These are phyloP conservation scores for Eudyptes chrysolophus DNA, from an alignment of 2,113 vertebrate genomes.

Conservation along the genomic window DNA sequence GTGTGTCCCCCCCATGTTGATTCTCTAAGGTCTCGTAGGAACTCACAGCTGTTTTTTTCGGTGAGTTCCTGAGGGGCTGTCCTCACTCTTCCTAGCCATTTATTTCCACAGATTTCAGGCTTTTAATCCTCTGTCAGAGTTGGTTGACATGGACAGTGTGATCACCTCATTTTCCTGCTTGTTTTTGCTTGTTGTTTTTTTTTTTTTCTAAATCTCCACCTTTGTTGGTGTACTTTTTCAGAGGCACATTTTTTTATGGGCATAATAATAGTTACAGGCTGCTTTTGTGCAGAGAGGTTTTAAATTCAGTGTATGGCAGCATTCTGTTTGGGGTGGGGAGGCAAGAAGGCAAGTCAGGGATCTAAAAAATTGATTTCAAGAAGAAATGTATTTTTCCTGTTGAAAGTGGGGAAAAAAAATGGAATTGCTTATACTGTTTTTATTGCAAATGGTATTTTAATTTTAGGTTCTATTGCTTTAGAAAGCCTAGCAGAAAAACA, in stretches of 20 bases:
- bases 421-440: neutral
- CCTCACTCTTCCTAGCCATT: neutral
- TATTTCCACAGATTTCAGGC: neutral
- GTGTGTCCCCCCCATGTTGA: too few species aligned
- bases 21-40: neutral
- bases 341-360: neutral
- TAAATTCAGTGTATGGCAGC: neutral
- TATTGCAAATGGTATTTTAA: neutral
- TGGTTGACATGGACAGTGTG: neutral
- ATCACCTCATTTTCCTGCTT: neutral
- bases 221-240: neutral
- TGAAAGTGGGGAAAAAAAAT: neutral
- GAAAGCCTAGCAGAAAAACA: neutral
- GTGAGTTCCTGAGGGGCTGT: neutral
- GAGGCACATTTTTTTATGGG: neutral
- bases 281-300: neutral
- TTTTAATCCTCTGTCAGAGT: neutral
- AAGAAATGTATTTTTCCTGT: neutral
- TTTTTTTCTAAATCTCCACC: neutral
- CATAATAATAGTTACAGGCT: neutral
- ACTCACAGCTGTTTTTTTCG: neutral
- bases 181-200: neutral
- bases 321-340: neutral
- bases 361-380: neutral
- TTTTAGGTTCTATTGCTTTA: neutral